Percentiles rank a stretch among this genome's conserved stretches.
These are phyloP conservation scores for Trichacis sp. DNA, from an alignment of 2,888 invertebrate genomes.

Conservation along the genomic window DNA sequence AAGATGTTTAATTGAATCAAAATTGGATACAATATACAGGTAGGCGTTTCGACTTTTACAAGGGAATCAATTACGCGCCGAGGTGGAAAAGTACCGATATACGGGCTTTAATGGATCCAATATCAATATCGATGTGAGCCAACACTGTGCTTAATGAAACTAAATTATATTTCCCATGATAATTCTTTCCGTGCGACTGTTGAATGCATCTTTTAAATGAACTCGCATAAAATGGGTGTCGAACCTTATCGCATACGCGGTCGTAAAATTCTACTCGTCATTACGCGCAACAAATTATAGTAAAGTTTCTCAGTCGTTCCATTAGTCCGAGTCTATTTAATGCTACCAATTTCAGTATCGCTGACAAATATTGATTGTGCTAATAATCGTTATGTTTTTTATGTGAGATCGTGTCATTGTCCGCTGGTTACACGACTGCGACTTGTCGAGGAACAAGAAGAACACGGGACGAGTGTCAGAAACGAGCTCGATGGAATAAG, in stretches of 20 bases:
- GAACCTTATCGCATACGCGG: slow-evolving; percentile 2
- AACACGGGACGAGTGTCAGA: slow-evolving; percentile 9
- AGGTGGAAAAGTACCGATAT: not conserved
- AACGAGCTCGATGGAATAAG: slow-evolving; percentile 6
- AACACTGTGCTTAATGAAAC: not conserved
- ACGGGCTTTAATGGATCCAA: not conserved
- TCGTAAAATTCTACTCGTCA: not conserved
- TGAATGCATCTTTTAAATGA: not conserved
- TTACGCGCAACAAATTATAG: slow-evolving; percentile 7
- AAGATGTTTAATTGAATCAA: not conserved
- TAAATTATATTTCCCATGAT: not conserved
- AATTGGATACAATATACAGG: not conserved
- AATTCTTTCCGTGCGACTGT: not conserved
- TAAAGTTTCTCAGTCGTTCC: not conserved
- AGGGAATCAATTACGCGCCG: not conserved
- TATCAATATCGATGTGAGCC: not conserved
- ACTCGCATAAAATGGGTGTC: slow-evolving; percentile 3
- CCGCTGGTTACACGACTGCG: not conserved
- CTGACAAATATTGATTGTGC: not conserved
- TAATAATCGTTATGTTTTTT: not conserved
- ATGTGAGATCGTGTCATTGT: not conserved
- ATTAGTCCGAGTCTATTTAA: slow-evolving; percentile 2
- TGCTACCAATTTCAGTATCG: not conserved
- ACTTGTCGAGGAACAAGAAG: not conserved
- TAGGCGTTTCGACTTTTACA: not conserved